These are phyloP conservation scores for Otolemur garnettii DNA, from an alignment of 2,113 vertebrate species.

Conservation along the genomic window DNA sequence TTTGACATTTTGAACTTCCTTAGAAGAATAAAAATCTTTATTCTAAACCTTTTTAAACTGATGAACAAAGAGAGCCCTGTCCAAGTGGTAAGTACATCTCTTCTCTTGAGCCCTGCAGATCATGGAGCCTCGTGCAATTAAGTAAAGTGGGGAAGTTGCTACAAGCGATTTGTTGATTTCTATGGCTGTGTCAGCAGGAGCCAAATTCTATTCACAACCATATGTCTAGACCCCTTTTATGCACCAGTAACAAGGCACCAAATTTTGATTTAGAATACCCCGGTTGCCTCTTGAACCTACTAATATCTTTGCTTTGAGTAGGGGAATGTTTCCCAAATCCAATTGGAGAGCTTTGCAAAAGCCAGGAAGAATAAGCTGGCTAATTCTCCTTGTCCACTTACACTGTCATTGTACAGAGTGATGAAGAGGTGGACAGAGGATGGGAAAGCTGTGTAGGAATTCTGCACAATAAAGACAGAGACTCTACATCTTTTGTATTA, in stretches of 20 bases:
- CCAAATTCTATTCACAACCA: background rate
- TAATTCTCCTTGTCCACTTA: background rate
- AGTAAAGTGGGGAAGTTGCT: background rate
- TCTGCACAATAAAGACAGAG: no score
- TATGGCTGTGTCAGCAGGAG: background rate
- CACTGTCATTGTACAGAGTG: background rate
- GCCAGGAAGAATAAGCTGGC: background rate
- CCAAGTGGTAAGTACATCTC: background rate
- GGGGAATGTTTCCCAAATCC: background rate
- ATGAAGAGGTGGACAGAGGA: background rate
- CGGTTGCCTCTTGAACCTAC: background rate
- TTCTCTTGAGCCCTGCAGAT: background rate
- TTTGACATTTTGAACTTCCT: conserved; percentile 55
- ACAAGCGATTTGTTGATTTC: background rate
- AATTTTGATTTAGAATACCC: background rate
- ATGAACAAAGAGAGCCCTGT: background rate
- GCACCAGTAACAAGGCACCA: background rate
- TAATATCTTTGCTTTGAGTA: background rate
- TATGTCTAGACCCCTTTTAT: background rate
- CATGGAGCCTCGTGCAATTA: background rate
- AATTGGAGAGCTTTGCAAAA: background rate
- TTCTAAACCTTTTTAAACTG: background rate
- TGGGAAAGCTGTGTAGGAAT: background rate
- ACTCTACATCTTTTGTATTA: no score
- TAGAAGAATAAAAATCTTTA: background rate